phyloP scores from a whole-genome alignment of 2,888 invertebrate genomes.

The Adineta ricciae region DNA sequence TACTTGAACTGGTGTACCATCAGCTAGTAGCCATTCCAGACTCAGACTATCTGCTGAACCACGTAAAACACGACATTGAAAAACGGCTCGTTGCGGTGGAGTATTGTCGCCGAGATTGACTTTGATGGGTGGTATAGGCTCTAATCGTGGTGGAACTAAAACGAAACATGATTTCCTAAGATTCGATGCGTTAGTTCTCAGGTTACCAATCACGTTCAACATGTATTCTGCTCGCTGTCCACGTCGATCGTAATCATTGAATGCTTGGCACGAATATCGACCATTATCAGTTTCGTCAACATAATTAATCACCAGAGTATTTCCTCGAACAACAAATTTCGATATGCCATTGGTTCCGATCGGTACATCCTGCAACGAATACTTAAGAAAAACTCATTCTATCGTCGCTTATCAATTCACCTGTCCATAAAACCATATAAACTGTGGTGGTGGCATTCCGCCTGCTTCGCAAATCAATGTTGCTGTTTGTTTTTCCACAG shows the following conservation, averaged over 20 bases:
- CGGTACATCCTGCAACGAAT: not conserved
- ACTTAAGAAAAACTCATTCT: too few relatives aligned
- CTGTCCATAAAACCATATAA: constrained; percentile 1
- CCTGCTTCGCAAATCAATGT: constrained; percentile 13
- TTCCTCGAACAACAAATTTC: not conserved
- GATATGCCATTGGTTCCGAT: not conserved
- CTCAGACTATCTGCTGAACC: not conserved
- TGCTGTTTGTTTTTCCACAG: not conserved
- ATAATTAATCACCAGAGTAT: constrained; percentile 1
- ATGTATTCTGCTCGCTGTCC: constrained; percentile 6
- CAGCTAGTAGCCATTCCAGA: not conserved
- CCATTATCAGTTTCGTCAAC: constrained; percentile 18
- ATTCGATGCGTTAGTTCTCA: too few relatives aligned
- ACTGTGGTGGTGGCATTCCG: constrained; percentile 5
- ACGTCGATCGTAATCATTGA: constrained; percentile 16
- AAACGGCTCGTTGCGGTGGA: constrained; percentile 3
- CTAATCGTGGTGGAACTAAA: not conserved
- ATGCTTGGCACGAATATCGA: not conserved
- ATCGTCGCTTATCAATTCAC: not conserved
- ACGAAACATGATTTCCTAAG: too few relatives aligned
- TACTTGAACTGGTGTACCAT: not conserved
- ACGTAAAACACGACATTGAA: not conserved
- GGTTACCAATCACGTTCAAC: not conserved
- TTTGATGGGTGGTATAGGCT: not conserved
- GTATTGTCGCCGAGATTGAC: not conserved